Conservation (phyloP, 2,888 invertebrate genomes). For the Drosophila macrospina region DNA sequence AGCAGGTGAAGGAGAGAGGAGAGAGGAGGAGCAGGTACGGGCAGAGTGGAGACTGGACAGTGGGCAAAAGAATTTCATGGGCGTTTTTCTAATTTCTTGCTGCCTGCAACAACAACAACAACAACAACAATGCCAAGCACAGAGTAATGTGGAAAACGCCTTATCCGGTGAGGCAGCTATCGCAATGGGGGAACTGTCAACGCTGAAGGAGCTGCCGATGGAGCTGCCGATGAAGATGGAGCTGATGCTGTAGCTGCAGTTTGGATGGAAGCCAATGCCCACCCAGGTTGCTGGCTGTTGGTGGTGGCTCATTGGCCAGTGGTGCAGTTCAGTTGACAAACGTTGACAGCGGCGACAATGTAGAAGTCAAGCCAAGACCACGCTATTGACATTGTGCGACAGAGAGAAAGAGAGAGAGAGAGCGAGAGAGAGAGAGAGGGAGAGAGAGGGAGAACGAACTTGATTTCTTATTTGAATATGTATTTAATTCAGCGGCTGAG, state of each 20-base stretch:
- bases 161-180: conserved; percentile 68
- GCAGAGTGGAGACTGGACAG: conserved; percentile 6
- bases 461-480: conserved; percentile 79
- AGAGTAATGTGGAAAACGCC: conserved; percentile 77
- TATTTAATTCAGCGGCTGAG: conserved; percentile 66
- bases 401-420: not conserved
- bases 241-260: not conserved
- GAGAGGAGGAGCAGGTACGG: not conserved
- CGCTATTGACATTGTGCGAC: conserved; percentile 60
- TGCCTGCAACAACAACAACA: conserved; percentile 18
- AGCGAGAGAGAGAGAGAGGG: not conserved
- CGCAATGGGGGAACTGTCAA: conserved; percentile 67
- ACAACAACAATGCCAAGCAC: conserved; percentile 13
- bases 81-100: conserved; percentile 79
- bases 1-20: not conserved
- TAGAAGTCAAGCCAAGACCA: conserved; percentile 33
- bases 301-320: conserved; percentile 32
- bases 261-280: conserved; percentile 38
- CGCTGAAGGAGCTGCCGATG: conserved; percentile 29
- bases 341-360: conserved; percentile 79
- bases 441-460: conserved; percentile 56
- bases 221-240: not conserved
- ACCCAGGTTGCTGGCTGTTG: conserved; percentile 49
- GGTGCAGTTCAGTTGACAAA: conserved; percentile 73
- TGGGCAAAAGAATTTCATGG: conserved; percentile 69